These are phyloP conservation scores for Hirudo medicinalis DNA, from an alignment of 1,140 invertebrate genomes.

Conservation along the genomic window DNA sequence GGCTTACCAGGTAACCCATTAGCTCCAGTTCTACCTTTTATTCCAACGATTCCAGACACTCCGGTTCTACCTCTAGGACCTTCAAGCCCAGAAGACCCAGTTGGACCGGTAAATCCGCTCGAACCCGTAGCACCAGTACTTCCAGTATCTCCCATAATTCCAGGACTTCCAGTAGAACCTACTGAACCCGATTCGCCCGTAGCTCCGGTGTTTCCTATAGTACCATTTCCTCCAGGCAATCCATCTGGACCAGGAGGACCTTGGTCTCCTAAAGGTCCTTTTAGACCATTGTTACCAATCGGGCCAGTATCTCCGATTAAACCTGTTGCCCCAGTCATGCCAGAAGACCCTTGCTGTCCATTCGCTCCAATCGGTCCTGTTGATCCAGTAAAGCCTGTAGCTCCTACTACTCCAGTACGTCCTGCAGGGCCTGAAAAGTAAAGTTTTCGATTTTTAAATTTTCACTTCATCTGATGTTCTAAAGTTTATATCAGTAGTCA, in stretches of 20 bases:
- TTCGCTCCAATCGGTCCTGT: neutral
- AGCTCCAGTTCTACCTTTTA: neutral
- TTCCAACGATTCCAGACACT: neutral
- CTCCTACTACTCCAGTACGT: neutral
- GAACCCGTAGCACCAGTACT: neutral
- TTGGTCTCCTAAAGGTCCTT: neutral
- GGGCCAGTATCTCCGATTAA: neutral
- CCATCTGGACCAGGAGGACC: constrained; percentile 12
- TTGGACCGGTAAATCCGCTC: constrained; percentile 6
- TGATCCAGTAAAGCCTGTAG: neutral
- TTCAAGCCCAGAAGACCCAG: neutral
- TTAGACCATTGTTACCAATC: neutral
- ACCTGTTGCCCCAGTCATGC: neutral
- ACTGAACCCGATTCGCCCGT: constrained; percentile 4
- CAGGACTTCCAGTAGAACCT: constrained; percentile 8
- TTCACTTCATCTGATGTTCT: neutral
- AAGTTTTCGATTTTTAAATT: neutral
- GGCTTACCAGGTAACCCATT: neutral
- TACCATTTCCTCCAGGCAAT: neutral
- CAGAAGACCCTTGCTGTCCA: neutral
- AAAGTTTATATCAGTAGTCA: neutral
- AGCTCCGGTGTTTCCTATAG: neutral
- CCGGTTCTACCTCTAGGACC: constrained; percentile 2
- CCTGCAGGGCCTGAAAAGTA: neutral
- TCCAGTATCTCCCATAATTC: neutral